Evolutionary conservation across 1,140 invertebrate genomes (phyloP), one percentile per base, ranked within the genome.

Genomic region (Elymnias hypermnestra): DNA sequence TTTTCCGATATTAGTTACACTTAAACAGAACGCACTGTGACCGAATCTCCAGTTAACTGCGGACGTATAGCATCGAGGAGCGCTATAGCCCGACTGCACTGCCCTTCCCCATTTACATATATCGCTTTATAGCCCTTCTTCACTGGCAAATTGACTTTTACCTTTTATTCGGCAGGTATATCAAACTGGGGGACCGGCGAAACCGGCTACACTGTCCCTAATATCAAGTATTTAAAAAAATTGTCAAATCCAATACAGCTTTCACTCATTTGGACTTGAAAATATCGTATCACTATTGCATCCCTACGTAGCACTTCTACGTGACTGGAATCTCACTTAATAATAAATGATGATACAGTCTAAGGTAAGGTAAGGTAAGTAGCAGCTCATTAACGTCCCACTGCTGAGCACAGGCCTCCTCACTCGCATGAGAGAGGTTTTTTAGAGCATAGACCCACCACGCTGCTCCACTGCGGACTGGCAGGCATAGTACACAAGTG

Each of bases 91-190:
- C 59, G 50, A 79, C 71, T 84, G 75, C 81, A 82, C 71, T 68
- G 76, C 82, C 81, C 78, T 82, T 72, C 70, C 75, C 72, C 69
- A 77, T 82, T 82, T 83, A 83, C 81, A 83, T 78, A 79, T 67
- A 72, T 72, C 67, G 67, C 66, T 64, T 66, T 61, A 63, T 60
- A 78, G 81, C 78, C 81, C 78, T 85, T 82, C 74, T 65, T 82
- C 51, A 72, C 63, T 77, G 64, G 63, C 51, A 73, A 85, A 85
- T 79, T 83, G 82, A 82, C 78, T 79, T 81, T 83, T 84, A 84
- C 81, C 74, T 84, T 82, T 81, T 75, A 84, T 82, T 82, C 81
- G 60, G 61, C 79, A 83, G 74, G 76, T 82, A 81, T 69, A 78
- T 77, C 70, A 61, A 83, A 78, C 31, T 65, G 57, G 81, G 81